A percentile compares a stretch with the other conserved stretches of the same genome.
phyloP scores from a whole-genome alignment of 2,888 invertebrate species.

The Drosophila longiperda region DNA sequence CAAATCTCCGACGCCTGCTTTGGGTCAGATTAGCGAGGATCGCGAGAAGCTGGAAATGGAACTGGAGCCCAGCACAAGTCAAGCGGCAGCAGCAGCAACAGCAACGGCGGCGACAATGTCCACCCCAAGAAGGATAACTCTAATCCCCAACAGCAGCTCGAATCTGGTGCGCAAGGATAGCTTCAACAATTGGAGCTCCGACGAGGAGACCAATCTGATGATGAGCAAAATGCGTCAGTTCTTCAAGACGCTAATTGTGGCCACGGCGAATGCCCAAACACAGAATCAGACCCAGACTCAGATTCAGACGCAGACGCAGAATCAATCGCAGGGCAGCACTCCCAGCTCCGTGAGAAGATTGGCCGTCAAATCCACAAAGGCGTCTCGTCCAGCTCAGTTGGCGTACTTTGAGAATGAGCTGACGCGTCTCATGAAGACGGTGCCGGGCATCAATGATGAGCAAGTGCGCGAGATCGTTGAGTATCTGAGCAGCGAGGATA shows the following conservation, averaged over 20 bases:
- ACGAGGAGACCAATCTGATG: slow-evolving; percentile 97
- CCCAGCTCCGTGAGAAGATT: slow-evolving; percentile 59
- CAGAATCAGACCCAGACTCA: slow-evolving; percentile 84
- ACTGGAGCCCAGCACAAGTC: slow-evolving; percentile 47
- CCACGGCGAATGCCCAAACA: slow-evolving; percentile 85
- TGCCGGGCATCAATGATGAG: slow-evolving; percentile 95
- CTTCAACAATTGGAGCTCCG: slow-evolving; percentile 97
- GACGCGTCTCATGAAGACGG: slow-evolving; percentile 96
- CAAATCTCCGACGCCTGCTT: slow-evolving; percentile 72
- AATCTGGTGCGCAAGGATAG: slow-evolving; percentile 92
- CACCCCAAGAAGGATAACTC: slow-evolving; percentile 65
- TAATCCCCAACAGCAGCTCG: slow-evolving; percentile 75
- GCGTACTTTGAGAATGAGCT: slow-evolving; percentile 95
- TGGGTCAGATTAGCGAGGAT: slow-evolving; percentile 80
- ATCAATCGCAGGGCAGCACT: slow-evolving; percentile 79
- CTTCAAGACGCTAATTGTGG: slow-evolving; percentile 95
- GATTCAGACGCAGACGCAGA: slow-evolving; percentile 84
- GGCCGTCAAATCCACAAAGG: slow-evolving; percentile 76
- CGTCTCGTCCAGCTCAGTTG: slow-evolving; percentile 93
- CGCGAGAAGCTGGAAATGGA: slow-evolving; percentile 83
- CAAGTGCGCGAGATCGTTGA: slow-evolving; percentile 96
- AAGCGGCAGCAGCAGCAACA: slow-evolving; percentile 57
- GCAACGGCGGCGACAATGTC: background rate
- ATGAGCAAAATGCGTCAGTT: slow-evolving; percentile 97
- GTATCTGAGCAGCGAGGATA: slow-evolving; percentile 95